phyloP scores from a whole-genome alignment of 2,113 vertebrate species.

The Willisornis vidua region DNA sequence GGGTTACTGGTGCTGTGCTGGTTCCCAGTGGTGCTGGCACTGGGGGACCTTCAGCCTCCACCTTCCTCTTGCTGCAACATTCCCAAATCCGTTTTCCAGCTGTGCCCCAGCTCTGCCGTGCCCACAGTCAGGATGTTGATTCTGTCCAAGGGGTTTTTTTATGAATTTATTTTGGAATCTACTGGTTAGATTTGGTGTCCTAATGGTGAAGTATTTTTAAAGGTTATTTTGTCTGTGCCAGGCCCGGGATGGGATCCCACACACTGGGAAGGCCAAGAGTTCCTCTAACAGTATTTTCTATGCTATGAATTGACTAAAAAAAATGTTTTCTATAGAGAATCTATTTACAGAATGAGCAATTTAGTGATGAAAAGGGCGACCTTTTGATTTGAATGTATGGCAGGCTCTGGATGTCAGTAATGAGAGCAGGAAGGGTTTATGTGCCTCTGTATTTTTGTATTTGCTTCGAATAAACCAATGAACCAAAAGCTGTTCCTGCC shows the following conservation, averaged over 20 bases:
- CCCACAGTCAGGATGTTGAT: not conserved
- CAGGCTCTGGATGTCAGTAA: constrained; percentile 32
- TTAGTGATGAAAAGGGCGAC: constrained; percentile 32
- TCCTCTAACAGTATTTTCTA: constrained; percentile 53
- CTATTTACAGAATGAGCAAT: constrained; percentile 60
- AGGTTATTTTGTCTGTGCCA: constrained; percentile 41
- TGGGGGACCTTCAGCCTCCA: not conserved
- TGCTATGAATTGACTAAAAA: constrained; percentile 30
- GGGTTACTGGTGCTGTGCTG: not conserved
- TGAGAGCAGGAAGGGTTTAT: constrained; percentile 44
- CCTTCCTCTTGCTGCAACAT: not conserved
- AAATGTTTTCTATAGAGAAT: constrained; percentile 66
- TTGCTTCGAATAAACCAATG: constrained; percentile 72
- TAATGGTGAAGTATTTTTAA: constrained; percentile 24
- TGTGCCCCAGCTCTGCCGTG: not conserved
- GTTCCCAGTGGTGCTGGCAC: not conserved
- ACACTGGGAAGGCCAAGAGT: not conserved
- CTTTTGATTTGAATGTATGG: constrained; percentile 13
- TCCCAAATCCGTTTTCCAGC: not conserved
- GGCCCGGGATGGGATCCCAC: not conserved
- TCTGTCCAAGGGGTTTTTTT: not conserved
- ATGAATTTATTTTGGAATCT: constrained; percentile 50
- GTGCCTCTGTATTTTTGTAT: constrained; percentile 81
- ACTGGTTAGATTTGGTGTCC: constrained; percentile 71
- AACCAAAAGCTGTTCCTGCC: not conserved